A percentile compares a stretch with the other conserved stretches of the same genome.
Evolutionary conservation across 2,113 vertebrate species (phyloP).

Genomic region (Xenus cinereus): DNA sequence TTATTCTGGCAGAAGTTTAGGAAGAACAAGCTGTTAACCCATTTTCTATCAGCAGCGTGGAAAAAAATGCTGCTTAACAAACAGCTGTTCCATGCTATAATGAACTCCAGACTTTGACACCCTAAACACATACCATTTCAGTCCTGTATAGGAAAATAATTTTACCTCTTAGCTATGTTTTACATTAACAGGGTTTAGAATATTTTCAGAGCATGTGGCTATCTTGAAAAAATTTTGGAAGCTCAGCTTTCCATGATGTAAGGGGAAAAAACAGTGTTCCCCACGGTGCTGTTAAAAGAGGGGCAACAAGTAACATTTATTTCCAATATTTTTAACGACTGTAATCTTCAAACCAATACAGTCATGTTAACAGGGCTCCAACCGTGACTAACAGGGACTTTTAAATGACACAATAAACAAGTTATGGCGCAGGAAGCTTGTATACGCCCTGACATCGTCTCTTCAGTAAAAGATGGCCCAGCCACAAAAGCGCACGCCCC

Average conservation of each 20-base stretch:
- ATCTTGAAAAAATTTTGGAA: background rate
- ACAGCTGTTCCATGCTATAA: constrained; percentile 8
- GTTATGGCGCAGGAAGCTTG: background rate
- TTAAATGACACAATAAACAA: background rate
- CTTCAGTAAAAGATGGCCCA: background rate
- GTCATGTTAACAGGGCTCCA: background rate
- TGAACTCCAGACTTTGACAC: constrained; percentile 18
- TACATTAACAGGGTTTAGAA: background rate
- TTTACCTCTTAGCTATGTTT: background rate
- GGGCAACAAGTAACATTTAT: background rate
- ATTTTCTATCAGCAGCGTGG: background rate
- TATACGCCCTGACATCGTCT: background rate
- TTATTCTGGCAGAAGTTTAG: background rate
- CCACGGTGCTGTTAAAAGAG: background rate
- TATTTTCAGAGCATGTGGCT: background rate
- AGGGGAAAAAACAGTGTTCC: constrained; percentile 28
- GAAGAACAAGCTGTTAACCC: background rate
- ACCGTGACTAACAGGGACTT: background rate
- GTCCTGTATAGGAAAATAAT: background rate
- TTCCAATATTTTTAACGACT: constrained; percentile 11
- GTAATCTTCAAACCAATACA: background rate
- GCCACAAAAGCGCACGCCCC: background rate
- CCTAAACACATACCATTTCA: background rate
- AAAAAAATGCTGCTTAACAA: background rate
- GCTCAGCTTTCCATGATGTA: background rate